Evolutionary conservation across 1,140 invertebrate species (phyloP), one percentile per base, ranked within the genome.

Genomic region (Lamellibrachia luymesi): DNA sequence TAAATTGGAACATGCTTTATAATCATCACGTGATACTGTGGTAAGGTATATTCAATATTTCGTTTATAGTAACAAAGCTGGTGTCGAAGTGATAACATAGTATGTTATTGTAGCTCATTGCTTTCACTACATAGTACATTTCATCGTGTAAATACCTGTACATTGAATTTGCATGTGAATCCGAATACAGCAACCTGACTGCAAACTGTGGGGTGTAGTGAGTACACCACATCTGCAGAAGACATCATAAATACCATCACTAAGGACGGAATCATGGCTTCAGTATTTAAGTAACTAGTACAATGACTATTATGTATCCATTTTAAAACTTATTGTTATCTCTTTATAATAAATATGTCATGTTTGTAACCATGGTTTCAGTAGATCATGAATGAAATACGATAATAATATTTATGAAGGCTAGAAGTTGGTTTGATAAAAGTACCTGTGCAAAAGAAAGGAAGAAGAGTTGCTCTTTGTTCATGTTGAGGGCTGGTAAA

Each of bases 391-490:
- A 17, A 22, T 22, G 64, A 22, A 80, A 4, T 80, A 80, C 25
- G 52, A 56, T 56, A 52, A 25, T 51, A 38, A 64, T 5, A 92
- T 17, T 52, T 92, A 51, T 38, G 13, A 92, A 51, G 49, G 51
- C 8, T n/a, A 51, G 51, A 22, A 38, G 8, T 51, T 17, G 27
- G 27, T 8, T 51, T 4, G 22, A 38, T 8, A 80, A 64, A 38
- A 89, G 80, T 93, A 96, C 96, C 94, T 96, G 95, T 38, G 95
- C 95, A 94, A 95, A 96, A 51, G 95, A 95, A 17, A 96, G 94
- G 93, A 96, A 99, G 95, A 99, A 98, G 27, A 99, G 96, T 96
- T 99, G 98, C 94, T 97, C 97, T 0, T 97, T 97, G 1, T 97
- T 97, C 91, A 97, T 97, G 90, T 98, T 95, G 51, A 93, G 56